A percentile compares a stretch with the other conserved stretches of the same genome.
These are phyloP conservation scores for Pipistrellus pygmaeus DNA, from an alignment of 2,797 vertebrate species.

Conservation along the genomic window DNA sequence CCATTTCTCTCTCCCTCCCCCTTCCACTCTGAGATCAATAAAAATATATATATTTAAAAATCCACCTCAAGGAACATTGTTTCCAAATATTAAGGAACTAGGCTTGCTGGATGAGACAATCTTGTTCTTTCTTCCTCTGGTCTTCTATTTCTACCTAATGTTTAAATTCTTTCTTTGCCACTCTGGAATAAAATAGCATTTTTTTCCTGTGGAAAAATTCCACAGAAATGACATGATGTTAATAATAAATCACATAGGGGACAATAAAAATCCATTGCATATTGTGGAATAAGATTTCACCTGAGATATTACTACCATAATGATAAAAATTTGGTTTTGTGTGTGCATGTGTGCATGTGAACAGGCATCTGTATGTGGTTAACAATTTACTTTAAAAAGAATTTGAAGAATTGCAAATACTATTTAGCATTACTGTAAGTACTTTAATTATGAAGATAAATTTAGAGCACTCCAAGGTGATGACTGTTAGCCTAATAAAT, in stretches of 20 bases:
- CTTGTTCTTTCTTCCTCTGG: neutral
- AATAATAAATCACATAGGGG: neutral
- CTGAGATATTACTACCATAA: neutral
- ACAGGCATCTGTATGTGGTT: neutral
- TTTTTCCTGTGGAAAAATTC: neutral
- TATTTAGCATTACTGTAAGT: neutral
- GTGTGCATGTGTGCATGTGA: neutral
- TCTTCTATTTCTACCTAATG: neutral
- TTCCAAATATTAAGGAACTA: neutral
- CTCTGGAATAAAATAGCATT: neutral
- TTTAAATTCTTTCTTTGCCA: neutral
- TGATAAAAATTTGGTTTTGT: neutral
- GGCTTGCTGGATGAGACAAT: neutral
- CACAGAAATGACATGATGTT: neutral
- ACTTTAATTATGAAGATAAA: neutral
- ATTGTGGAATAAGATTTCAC: neutral
- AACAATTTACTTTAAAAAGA: neutral
- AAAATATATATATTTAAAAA: neutral
- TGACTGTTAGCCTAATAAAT: neutral
- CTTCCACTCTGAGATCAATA: neutral
- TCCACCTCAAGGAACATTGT: neutral
- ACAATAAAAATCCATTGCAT: neutral
- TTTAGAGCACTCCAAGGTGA: neutral
- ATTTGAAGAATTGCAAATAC: neutral
- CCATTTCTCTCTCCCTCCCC: neutral